Conservation (phyloP, 2,113 vertebrate genomes). For the Cyanoliseus patagonus region DNA sequence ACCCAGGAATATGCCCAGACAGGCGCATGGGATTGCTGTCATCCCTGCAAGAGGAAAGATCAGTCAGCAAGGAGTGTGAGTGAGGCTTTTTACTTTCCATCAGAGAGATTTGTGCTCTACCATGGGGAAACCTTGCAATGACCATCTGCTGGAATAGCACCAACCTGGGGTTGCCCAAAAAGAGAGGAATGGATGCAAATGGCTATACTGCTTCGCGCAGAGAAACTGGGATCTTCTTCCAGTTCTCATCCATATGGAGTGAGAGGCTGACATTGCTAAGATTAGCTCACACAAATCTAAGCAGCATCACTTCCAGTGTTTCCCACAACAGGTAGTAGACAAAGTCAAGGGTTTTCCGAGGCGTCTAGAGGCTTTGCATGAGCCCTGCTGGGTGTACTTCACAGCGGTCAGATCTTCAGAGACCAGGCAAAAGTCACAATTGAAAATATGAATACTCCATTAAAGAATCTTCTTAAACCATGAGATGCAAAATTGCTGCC, state of each 20-base stretch:
- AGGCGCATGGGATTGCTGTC: slow-evolving; percentile 96
- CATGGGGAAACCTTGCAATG: background rate
- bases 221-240: background rate
- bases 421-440: background rate
- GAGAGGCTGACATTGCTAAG: background rate
- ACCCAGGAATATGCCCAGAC: slow-evolving; percentile 96
- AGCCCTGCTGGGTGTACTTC: background rate
- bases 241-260: background rate
- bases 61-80: background rate
- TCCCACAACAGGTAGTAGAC: background rate
- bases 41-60: slow-evolving; percentile 79
- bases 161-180: background rate
- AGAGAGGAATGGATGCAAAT: background rate
- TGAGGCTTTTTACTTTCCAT: background rate
- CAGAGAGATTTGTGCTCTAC: background rate
- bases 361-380: background rate
- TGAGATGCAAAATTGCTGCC: background rate
- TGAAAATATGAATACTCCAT: background rate
- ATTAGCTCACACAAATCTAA: background rate
- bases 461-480: background rate
- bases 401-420: background rate
- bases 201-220: background rate
- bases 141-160: background rate
- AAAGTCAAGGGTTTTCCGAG: background rate
- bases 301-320: background rate